phyloP scores from a whole-genome alignment of 1,140 invertebrate species.

The Drosophila nigromelanica region DNA sequence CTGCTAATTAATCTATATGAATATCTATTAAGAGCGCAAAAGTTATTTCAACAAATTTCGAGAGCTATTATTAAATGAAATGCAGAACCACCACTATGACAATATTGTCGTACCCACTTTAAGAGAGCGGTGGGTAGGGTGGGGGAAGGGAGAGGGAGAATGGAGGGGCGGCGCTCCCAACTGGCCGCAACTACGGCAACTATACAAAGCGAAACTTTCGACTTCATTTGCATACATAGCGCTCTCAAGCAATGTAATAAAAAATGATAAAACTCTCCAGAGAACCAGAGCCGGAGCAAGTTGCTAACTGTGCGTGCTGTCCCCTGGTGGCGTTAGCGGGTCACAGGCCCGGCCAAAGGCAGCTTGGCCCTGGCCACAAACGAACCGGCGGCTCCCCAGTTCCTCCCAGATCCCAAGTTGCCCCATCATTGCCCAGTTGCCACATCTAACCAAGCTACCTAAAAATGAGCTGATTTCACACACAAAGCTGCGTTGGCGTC shows the following conservation, averaged over 20 bases:
- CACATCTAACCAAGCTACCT: constrained; percentile 40
- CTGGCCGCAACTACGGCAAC: constrained; percentile 61
- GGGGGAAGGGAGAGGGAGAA: not conserved
- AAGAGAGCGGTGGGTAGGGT: not conserved
- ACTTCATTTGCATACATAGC: constrained; percentile 82
- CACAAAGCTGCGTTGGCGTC: constrained; percentile 56
- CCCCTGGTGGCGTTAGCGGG: constrained; percentile 53
- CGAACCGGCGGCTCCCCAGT: constrained; percentile 45
- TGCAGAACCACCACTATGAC: constrained; percentile 16
- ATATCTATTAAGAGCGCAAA: constrained; percentile 11
- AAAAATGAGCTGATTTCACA: constrained; percentile 78
- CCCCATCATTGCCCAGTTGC: constrained; percentile 41
- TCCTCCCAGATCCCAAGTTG: constrained; percentile 50
- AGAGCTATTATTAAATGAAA: constrained; percentile 16
- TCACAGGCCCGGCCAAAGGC: constrained; percentile 46
- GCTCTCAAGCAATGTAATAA: constrained; percentile 81
- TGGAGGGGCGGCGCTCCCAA: constrained; percentile 20
- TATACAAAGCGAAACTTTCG: constrained; percentile 80
- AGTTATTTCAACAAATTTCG: constrained; percentile 3
- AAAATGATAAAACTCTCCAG: constrained; percentile 80
- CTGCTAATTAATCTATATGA: constrained; percentile 22
- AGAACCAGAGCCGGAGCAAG: constrained; percentile 34
- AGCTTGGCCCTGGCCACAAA: constrained; percentile 50
- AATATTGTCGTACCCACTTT: constrained; percentile 27
- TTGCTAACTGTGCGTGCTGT: constrained; percentile 65